Conservation (phyloP, 2,888 invertebrate genomes). For the Tuta absoluta region DNA sequence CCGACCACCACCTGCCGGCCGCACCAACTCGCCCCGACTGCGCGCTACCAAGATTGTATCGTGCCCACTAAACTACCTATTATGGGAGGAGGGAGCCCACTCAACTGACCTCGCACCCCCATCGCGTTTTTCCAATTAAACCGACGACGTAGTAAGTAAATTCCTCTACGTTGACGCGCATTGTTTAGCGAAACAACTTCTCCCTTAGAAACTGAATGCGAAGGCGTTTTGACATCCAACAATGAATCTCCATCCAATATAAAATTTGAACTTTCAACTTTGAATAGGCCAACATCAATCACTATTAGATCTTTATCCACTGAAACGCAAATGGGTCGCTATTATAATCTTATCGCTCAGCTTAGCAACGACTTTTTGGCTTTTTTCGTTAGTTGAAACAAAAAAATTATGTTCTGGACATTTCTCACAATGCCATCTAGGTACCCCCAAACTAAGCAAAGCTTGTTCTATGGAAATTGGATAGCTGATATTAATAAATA, state of each 20-base stretch:
- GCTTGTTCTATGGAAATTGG: too few species aligned
- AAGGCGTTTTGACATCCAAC: constrained; percentile 27
- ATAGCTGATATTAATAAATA: too few species aligned
- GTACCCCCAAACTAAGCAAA: too few species aligned
- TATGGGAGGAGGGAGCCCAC: constrained; percentile 75
- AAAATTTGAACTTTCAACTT: constrained; percentile 2
- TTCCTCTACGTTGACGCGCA: constrained; percentile 69
- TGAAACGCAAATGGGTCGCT: constrained; percentile 3
- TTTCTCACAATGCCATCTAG: too few species aligned
- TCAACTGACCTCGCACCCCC: constrained; percentile 80
- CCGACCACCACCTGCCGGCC: constrained; percentile 51
- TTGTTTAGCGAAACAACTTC: constrained; percentile 54
- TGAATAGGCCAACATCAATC: constrained; percentile 14
- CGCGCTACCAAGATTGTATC: constrained; percentile 67
- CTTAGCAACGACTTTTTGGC: neutral
- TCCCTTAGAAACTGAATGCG: constrained; percentile 40
- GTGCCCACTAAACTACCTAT: constrained; percentile 56
- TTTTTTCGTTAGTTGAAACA: neutral
- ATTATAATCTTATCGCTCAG: neutral
- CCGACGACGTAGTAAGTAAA: constrained; percentile 52
- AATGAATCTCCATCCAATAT: neutral
- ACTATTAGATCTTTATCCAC: neutral
- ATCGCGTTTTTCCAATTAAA: constrained; percentile 79
- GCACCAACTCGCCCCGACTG: constrained; percentile 63
- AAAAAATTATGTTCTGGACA: too few species aligned